A percentile compares a stretch with the other conserved stretches of the same genome.
These are phyloP conservation scores for Baccha elongata DNA, from an alignment of 2,888 invertebrate genomes.

Conservation along the genomic window DNA sequence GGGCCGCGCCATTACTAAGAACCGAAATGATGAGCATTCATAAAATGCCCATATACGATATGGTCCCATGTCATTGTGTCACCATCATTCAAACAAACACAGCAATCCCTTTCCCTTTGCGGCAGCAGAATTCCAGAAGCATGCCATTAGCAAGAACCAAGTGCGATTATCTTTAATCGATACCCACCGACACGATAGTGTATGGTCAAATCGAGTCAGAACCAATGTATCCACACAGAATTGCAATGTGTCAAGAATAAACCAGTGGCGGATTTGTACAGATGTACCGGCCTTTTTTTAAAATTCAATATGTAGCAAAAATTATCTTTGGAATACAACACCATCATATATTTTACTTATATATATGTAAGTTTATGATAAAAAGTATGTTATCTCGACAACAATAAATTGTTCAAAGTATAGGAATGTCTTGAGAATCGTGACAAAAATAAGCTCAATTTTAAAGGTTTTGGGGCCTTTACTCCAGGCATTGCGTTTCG, in stretches of 20 bases:
- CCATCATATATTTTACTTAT: no score
- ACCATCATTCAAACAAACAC: constrained; percentile 53
- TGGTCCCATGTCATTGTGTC: constrained; percentile 61
- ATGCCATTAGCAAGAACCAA: constrained; percentile 69
- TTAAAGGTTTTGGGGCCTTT: no score
- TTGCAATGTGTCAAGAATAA: background rate
- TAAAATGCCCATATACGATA: constrained; percentile 56
- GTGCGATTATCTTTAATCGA: constrained; percentile 68
- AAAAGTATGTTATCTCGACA: no score
- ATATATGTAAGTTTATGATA: no score
- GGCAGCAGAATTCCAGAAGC: constrained; percentile 66
- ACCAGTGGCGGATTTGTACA: background rate
- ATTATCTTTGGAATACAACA: no score
- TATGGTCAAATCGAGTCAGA: constrained; percentile 43
- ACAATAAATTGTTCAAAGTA: no score
- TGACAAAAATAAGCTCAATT: no score
- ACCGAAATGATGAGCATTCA: constrained; percentile 57
- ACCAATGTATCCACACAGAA: background rate
- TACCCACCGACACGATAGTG: constrained; percentile 27
- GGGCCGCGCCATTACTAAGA: constrained; percentile 65
- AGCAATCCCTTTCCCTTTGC: constrained; percentile 13
- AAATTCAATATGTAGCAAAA: no score
- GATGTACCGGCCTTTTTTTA: background rate
- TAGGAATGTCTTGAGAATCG: no score
- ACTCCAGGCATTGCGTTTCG: no score